A percentile compares a stretch with the other conserved stretches of the same genome.
These are phyloP conservation scores for Automeris io DNA, from an alignment of 2,888 invertebrate genomes.

Conservation along the genomic window DNA sequence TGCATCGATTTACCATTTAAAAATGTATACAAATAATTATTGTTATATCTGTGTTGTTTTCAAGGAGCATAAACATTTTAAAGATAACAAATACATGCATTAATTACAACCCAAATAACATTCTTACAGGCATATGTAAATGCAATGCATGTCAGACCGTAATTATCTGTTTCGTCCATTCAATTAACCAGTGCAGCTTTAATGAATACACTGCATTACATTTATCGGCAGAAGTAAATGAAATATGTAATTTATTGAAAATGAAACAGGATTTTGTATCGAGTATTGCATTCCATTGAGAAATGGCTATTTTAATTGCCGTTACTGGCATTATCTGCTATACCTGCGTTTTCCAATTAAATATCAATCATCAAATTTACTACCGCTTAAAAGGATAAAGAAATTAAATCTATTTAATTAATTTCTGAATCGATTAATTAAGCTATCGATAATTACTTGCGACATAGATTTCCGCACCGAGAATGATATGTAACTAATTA, in stretches of 20 bases:
- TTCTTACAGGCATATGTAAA: slow-evolving; percentile 44
- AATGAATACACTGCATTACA: slow-evolving; percentile 38
- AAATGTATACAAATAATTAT: too few species aligned
- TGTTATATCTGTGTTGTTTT: too few species aligned
- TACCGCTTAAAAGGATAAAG: too few species aligned
- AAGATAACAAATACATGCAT: slow-evolving; percentile 30
- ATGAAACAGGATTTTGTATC: slow-evolving; percentile 20
- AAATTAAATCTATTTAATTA: too few species aligned
- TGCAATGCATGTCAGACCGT: slow-evolving; percentile 43
- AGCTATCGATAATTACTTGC: too few species aligned
- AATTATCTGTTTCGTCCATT: slow-evolving; percentile 39
- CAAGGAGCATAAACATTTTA: too few species aligned
- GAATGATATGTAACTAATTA: too few species aligned
- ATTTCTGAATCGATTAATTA: too few species aligned
- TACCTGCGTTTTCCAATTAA: slow-evolving; percentile 1
- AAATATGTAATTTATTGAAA: slow-evolving; percentile 35
- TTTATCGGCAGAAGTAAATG: slow-evolving; percentile 32
- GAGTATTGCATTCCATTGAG: slow-evolving; percentile 3
- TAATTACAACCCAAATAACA: slow-evolving; percentile 52
- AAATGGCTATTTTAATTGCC: slow-evolving; percentile 5
- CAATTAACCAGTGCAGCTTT: slow-evolving; percentile 45
- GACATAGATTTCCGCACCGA: too few species aligned
- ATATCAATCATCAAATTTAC: slow-evolving; percentile 10
- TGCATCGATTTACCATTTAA: too few species aligned
- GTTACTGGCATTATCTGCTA: background rate